Percentiles rank a stretch among this genome's conserved stretches.
Conservation (phyloP, 2,888 invertebrate species). For the Tromatobia lineatoria region DNA sequence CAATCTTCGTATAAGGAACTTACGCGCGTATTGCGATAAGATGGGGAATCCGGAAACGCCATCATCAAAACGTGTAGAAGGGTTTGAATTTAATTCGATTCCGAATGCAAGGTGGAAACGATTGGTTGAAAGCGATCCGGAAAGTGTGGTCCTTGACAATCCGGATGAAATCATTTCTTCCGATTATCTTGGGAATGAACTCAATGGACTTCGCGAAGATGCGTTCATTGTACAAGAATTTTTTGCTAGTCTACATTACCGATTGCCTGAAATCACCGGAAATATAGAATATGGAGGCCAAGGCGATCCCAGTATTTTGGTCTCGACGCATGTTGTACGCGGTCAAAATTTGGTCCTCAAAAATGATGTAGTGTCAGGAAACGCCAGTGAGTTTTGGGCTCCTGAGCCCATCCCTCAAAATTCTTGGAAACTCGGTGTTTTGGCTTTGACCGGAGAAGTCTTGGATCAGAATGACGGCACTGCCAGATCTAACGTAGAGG, state of each 20-base stretch:
- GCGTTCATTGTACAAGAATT: not conserved
- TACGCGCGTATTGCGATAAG: slow-evolving; percentile 29
- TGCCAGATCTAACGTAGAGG: not conserved
- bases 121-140: not conserved
- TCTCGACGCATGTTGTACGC: slow-evolving; percentile 19
- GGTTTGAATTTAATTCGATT: slow-evolving; percentile 35
- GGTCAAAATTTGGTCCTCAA: slow-evolving; percentile 7
- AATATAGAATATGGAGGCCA: slow-evolving; percentile 6
- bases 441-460: not conserved
- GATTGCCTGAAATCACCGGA: not conserved
- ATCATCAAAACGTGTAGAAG: slow-evolving; percentile 20
- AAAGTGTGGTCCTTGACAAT: slow-evolving; percentile 24
- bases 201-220: not conserved
- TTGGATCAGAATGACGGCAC: not conserved
- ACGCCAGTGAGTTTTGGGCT: not conserved
- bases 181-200: slow-evolving; percentile 11
- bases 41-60: slow-evolving; percentile 23
- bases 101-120: slow-evolving; percentile 22
- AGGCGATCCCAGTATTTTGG: slow-evolving; percentile 18
- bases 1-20: slow-evolving; percentile 28
- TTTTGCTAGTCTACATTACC: not conserved
- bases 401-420: not conserved
- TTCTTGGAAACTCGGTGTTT: not conserved
- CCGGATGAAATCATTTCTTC: slow-evolving; percentile 23
- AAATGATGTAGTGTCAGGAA: not conserved